Conservation (phyloP, 2,888 invertebrate species). For the Zhuqinia jingwanae region DNA sequence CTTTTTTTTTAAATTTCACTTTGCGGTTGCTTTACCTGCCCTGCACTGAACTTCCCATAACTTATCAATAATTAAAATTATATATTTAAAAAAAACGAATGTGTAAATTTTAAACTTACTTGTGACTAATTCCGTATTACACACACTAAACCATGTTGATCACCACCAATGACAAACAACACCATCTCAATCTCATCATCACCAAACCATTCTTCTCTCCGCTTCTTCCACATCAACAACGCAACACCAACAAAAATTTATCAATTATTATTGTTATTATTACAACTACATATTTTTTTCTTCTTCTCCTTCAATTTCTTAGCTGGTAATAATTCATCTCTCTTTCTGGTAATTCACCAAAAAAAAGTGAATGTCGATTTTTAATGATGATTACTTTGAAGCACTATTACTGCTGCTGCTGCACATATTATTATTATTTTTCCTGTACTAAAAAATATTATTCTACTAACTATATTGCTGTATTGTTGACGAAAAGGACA, state of each 20-base stretch:
- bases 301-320: background rate
- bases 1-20: too few relatives aligned
- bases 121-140: background rate
- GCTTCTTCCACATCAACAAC: background rate
- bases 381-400: constrained; percentile 15
- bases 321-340: background rate
- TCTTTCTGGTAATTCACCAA: background rate
- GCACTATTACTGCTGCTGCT: constrained; percentile 7
- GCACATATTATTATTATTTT: background rate
- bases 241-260: background rate
- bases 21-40: too few relatives aligned
- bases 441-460: too few relatives aligned
- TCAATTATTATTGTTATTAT: background rate
- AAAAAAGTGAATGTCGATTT: constrained; percentile 56
- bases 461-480: background rate
- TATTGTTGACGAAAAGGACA: background rate
- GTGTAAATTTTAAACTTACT: background rate
- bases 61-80: too few relatives aligned
- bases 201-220: too few relatives aligned
- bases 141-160: background rate
- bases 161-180: background rate
- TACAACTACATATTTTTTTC: background rate
- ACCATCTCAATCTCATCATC: background rate
- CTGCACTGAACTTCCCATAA: too few relatives aligned
- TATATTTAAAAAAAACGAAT: too few relatives aligned